Conservation (phyloP, 2,888 invertebrate species). For the Zaprionus lineosus region DNA sequence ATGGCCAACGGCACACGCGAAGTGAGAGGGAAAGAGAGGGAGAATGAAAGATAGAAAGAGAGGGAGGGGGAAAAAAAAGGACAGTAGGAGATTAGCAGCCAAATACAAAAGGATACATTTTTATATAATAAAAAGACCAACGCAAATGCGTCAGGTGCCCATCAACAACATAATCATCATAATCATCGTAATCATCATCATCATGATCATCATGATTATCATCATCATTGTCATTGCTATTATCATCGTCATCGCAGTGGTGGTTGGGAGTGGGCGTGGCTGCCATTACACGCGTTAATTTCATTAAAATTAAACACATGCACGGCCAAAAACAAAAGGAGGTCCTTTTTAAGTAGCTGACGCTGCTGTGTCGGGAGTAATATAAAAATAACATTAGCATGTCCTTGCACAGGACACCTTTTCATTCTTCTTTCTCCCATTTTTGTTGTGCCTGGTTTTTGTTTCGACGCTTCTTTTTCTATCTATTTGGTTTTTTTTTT, state of each 20-base stretch:
- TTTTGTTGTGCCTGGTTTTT: too few relatives aligned
- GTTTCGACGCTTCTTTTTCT: neutral
- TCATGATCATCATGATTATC: conserved; percentile 1
- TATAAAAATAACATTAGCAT: conserved; percentile 75
- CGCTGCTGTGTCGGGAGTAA: conserved; percentile 50
- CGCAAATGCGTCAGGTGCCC: conserved; percentile 28
- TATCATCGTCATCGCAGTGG: neutral
- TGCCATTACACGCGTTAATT: conserved; percentile 77
- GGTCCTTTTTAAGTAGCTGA: conserved; percentile 59
- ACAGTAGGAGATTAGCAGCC: conserved; percentile 41
- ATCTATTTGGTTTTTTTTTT: conserved; percentile 12
- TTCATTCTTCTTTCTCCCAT: conserved; percentile 8
- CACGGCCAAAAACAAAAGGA: conserved; percentile 74
- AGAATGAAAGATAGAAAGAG: too few relatives aligned
- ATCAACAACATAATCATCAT: too few relatives aligned
- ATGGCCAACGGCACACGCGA: too few relatives aligned
- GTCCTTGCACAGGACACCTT: conserved; percentile 69
- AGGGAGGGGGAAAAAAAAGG: too few relatives aligned
- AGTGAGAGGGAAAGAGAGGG: too few relatives aligned
- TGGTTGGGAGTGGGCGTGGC: conserved; percentile 43
- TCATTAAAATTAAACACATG: conserved; percentile 81
- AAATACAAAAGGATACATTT: neutral
- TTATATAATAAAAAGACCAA: conserved; percentile 24
- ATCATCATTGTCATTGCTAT: neutral
- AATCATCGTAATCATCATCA: neutral